Base-by-base conservation (phyloP, 2,113 vertebrate species). In the Ranitomeya imitator region DNA sequence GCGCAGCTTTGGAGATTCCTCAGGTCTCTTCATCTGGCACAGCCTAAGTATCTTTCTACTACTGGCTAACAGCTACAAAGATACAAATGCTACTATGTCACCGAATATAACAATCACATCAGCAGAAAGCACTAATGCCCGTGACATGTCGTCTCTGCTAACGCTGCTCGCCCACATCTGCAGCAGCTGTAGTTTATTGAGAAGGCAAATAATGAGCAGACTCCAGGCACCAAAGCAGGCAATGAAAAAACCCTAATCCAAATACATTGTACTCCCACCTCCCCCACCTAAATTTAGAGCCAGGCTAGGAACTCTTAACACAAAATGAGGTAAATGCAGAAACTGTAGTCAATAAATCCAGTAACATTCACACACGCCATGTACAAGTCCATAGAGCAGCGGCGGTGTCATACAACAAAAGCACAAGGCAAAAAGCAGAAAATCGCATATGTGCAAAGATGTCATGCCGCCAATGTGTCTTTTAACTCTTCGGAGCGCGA, bases 151-250 rank as follows among this genome's bases (percentile, higher is more conserved):
- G 26, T 31, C 26, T 31, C 26, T 31, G 26, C 37, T 1, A 45
- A 45, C 5, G 37, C 37, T 45, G 80, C 10, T 45, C 18, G 61
- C 18, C 74, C 52, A 59, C 16, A 73, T 60, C 71, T 86, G 84
- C 65, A 23, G 57, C 71, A 76, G 54, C 55, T 86, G 73, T 77
- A 60, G 77, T 77, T 14, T 85, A 85, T 85, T 54, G 74, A 76
- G 45, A 76, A 76, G 37, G 6, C 74, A 54, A 19, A 77, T 19
- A 77, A 21, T 54, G 74, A 78, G 45, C 67, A 77, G 31, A 86
- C 71, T 74, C 63, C 82, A 84, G 60, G 19, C 37, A 84, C 61
- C 45, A 65, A 0, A 83, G 81, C 82, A 55, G 60, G 81, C 81
- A 51, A n/a, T 63, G 61, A 31, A 55, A 74, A 82, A 23, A 14